These are phyloP conservation scores for Ictalurus furcatus DNA, from an alignment of 2,113 vertebrate species.

Conservation along the genomic window DNA sequence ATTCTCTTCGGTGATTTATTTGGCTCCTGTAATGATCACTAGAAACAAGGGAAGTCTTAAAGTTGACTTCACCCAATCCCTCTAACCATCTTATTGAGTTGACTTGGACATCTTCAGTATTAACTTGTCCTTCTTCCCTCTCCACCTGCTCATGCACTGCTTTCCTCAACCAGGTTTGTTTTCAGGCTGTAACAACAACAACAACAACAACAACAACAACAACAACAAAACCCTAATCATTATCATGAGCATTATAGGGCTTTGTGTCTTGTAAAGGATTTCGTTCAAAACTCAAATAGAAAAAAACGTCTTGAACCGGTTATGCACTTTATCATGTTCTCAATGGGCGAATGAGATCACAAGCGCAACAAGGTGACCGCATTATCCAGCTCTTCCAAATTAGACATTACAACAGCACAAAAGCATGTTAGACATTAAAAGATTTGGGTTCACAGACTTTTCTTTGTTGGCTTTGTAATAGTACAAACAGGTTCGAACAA, in stretches of 20 bases:
- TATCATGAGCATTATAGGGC: constrained; percentile 41
- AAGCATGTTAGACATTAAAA: constrained; percentile 33
- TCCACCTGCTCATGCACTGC: constrained; percentile 29
- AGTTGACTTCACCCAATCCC: background rate
- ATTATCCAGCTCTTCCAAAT: constrained; percentile 57
- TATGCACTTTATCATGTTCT: constrained; percentile 43
- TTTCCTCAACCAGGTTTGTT: constrained; percentile 34
- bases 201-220: background rate
- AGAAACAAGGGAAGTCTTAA: constrained; percentile 7
- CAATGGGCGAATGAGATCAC: constrained; percentile 40
- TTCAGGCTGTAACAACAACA: constrained; percentile 13
- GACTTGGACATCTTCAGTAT: constrained; percentile 30
- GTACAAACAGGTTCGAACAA: constrained; percentile 37
- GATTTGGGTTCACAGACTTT: constrained; percentile 45
- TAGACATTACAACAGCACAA: constrained; percentile 52
- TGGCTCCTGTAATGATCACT: constrained; percentile 35
- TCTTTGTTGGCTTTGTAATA: constrained; percentile 41
- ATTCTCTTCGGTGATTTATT: constrained; percentile 1
- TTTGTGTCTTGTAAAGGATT: constrained; percentile 39
- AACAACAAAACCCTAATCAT: background rate
- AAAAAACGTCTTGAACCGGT: constrained; percentile 46
- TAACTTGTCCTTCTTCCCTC: constrained; percentile 6
- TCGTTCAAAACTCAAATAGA: constrained; percentile 30
- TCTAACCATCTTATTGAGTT: constrained; percentile 9
- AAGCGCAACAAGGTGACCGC: constrained; percentile 36